phyloP scores from a whole-genome alignment of 1,140 invertebrate species.

The Patella vulgata region DNA sequence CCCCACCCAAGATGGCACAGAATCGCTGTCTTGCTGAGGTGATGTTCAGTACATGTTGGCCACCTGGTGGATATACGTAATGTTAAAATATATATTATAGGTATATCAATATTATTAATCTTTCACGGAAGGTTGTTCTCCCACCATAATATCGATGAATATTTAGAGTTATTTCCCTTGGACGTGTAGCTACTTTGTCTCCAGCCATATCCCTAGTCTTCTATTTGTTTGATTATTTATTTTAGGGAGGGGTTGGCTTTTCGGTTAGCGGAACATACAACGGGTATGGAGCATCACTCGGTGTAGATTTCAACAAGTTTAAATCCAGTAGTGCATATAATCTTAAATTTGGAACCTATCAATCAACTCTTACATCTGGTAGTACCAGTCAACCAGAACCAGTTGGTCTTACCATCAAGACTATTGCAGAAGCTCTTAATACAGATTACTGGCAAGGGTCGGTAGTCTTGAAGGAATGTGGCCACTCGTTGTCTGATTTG shows the following conservation, averaged over 20 bases:
- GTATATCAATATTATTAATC: too few species aligned
- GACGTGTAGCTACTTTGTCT: too few species aligned
- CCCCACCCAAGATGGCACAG: too few species aligned
- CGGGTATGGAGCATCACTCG: too few species aligned
- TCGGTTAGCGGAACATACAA: conserved; percentile 32
- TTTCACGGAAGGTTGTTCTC: too few species aligned
- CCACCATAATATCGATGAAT: too few species aligned
- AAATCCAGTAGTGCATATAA: conserved; percentile 24
- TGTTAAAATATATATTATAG: too few species aligned
- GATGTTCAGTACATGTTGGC: too few species aligned
- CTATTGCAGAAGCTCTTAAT: conserved; percentile 29
- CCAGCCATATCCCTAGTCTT: too few species aligned
- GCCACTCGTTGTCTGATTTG: not conserved
- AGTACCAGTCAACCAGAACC: conserved; percentile 32
- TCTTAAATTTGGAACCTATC: conserved; percentile 32
- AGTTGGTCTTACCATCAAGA: conserved; percentile 26
- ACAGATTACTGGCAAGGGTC: conserved; percentile 28
- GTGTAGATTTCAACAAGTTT: conserved; percentile 31
- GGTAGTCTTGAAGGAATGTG: not conserved
- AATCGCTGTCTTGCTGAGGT: too few species aligned
- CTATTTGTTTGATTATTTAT: not conserved
- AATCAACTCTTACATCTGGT: conserved; percentile 24
- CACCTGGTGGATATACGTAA: too few species aligned
- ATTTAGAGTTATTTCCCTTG: too few species aligned
- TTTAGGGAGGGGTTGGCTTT: conserved; percentile 26